Conservation (phyloP, 1,140 invertebrate species). For the Dysdera silvatica region DNA sequence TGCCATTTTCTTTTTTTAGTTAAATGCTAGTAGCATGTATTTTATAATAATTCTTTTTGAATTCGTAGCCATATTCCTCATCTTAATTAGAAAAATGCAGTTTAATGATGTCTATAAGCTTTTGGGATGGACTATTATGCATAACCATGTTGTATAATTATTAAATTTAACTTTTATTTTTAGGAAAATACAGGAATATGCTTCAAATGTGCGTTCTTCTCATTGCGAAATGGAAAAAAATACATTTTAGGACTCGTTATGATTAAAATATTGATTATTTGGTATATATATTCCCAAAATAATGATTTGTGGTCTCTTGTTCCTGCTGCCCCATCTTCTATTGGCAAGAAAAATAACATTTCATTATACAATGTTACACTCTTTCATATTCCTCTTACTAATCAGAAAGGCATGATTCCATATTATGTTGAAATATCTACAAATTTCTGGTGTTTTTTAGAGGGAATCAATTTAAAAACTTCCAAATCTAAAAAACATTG, state of each 20-base stretch:
- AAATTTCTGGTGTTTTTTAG: constrained; percentile 18
- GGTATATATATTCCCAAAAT: constrained; percentile 1
- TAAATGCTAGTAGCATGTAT: no score
- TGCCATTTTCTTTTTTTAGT: no score
- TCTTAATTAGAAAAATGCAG: no score
- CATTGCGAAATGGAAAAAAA: constrained; percentile 4
- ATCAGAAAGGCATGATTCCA: constrained; percentile 10
- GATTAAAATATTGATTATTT: constrained; percentile 2
- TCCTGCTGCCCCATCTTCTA: background rate
- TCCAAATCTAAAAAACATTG: constrained; percentile 13
- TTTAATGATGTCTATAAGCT: no score
- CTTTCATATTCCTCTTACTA: constrained; percentile 26
- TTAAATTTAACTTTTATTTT: background rate
- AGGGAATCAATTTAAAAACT: constrained; percentile 2
- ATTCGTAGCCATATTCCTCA: no score
- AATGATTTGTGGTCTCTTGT: background rate
- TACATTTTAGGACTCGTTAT: background rate
- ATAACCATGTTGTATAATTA: no score
- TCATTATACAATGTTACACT: constrained; percentile 23
- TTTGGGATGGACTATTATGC: no score
- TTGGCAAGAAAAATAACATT: background rate
- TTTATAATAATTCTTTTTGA: no score
- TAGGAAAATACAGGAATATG: constrained; percentile 20
- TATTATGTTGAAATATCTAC: constrained; percentile 19
- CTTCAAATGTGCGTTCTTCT: background rate